Conservation (phyloP, 2,797 vertebrate genomes). For the Crenuchus spilurus region DNA sequence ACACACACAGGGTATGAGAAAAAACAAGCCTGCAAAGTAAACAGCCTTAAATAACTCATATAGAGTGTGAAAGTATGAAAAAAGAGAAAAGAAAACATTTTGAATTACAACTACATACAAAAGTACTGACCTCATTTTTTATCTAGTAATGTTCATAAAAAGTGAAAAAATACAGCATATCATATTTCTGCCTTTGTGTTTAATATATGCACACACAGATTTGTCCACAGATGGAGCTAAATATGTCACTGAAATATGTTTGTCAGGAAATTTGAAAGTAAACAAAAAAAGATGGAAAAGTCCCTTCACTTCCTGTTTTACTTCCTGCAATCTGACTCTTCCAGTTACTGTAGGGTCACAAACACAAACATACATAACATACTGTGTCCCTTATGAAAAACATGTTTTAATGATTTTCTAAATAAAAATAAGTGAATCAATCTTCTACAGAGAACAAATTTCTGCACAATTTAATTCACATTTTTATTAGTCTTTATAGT, state of each 20-base stretch:
- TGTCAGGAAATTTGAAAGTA: conserved; percentile 73
- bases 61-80: neutral
- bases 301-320: conserved; percentile 78
- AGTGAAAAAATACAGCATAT: neutral
- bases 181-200: neutral
- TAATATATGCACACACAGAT: conserved; percentile 10
- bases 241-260: conserved; percentile 68
- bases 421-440: too few relatives aligned
- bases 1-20: neutral
- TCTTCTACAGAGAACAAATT: too few relatives aligned
- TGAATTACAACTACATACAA: neutral
- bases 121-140: conserved; percentile 1
- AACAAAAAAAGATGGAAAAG: conserved; percentile 74
- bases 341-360: conserved; percentile 60
- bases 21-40: neutral
- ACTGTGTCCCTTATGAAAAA: neutral
- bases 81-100: neutral
- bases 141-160: neutral
- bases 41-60: neutral
- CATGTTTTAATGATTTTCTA: too few relatives aligned
- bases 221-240: conserved; percentile 16
- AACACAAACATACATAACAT: conserved; percentile 34
- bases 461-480: too few relatives aligned
- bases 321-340: conserved; percentile 71
- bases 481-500: too few relatives aligned